Evolutionary conservation across 2,113 vertebrate species (phyloP).

Genomic region (Corvus hawaiiensis): DNA sequence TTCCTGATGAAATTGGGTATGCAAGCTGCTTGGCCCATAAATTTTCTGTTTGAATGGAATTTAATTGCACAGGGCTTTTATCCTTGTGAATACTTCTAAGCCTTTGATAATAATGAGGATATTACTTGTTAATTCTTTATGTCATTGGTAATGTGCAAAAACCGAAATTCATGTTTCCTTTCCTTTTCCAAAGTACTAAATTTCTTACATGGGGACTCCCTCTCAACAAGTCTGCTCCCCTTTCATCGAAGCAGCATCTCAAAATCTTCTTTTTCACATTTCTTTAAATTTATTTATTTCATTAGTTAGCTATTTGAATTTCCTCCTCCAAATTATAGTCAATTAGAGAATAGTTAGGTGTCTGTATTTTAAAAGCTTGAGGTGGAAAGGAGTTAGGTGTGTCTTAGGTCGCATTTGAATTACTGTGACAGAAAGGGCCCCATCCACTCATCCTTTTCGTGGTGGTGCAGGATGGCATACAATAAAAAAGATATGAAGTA

Average conservation of each 20-base stretch:
- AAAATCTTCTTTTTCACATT: neutral
- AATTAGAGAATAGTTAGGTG: neutral
- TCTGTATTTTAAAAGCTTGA: neutral
- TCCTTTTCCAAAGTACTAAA: neutral
- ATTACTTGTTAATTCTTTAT: neutral
- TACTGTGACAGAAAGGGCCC: neutral
- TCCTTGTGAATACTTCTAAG: neutral
- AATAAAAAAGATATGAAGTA: neutral
- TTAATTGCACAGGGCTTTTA: neutral
- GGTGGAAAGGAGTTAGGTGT: neutral
- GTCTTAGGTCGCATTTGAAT: neutral
- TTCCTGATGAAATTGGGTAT: neutral
- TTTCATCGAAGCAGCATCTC: neutral
- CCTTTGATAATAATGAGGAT: neutral
- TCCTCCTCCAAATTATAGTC: neutral
- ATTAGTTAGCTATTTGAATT: neutral
- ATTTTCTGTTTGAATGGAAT: neutral
- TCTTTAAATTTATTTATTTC: neutral
- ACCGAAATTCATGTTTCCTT: neutral
- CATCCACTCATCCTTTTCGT: neutral
- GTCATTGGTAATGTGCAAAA: neutral
- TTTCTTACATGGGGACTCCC: neutral
- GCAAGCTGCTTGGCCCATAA: neutral
- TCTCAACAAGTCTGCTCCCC: neutral
- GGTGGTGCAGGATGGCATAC: neutral